Conservation (phyloP, 2,888 invertebrate genomes). For the Drosophila yooni region DNA sequence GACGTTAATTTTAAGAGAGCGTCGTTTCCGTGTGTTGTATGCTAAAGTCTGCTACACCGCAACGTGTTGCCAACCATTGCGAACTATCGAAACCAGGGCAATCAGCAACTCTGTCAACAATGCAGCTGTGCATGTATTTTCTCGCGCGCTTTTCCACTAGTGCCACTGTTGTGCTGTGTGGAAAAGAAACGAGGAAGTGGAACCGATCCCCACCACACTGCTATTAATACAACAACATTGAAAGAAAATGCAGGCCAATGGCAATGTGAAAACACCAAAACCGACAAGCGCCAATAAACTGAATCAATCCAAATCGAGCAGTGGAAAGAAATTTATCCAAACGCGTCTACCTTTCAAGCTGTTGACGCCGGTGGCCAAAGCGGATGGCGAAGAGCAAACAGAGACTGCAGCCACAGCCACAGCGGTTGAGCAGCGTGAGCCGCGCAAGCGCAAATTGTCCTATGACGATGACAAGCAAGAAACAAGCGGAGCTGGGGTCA, state of each 20-base stretch:
- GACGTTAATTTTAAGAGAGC: neutral
- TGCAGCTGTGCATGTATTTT: constrained; percentile 45
- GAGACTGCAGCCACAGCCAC: constrained; percentile 28
- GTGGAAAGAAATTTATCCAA: constrained; percentile 87
- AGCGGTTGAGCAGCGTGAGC: constrained; percentile 34
- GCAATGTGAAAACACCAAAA: constrained; percentile 64
- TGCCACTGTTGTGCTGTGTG: constrained; percentile 7
- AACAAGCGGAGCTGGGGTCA: neutral
- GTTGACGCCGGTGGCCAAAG: constrained; percentile 79
- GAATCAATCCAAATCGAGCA: constrained; percentile 46
- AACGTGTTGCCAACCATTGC: constrained; percentile 25
- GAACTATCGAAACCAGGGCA: neutral
- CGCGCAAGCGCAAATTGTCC: constrained; percentile 82
- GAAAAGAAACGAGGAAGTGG: neutral
- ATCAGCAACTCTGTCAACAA: constrained; percentile 5
- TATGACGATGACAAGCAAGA: constrained; percentile 44
- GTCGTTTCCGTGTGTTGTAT: neutral
- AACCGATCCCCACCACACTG: neutral
- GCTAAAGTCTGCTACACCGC: neutral
- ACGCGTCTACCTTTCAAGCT: constrained; percentile 88
- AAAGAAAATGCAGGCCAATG: constrained; percentile 39
- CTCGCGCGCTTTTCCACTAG: constrained; percentile 48
- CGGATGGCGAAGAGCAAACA: constrained; percentile 15
- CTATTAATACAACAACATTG: constrained; percentile 9
- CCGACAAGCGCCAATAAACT: constrained; percentile 46